Percentiles rank a stretch among this genome's conserved stretches.
These are phyloP conservation scores for Clytia hemisphaerica DNA, from an alignment of 30 jellyfish, hydroid and myxozoan genomes.

Conservation along the genomic window DNA sequence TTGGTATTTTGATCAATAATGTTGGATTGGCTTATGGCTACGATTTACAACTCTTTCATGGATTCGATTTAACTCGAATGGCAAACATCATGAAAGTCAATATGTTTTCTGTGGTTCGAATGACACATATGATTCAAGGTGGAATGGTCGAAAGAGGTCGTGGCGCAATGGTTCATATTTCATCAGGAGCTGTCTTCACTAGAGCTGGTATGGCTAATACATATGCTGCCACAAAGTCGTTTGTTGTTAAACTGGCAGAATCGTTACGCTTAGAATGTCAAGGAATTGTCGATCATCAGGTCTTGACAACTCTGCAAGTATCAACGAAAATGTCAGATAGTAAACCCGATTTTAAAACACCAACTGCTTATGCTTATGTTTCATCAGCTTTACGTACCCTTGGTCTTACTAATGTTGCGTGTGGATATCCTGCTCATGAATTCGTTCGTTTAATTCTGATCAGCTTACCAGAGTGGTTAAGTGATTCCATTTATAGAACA, in stretches of 20 bases:
- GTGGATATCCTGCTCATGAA: constrained; percentile 27
- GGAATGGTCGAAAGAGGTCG: constrained; percentile 9
- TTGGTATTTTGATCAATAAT: constrained; percentile 33
- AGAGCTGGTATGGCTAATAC: background rate
- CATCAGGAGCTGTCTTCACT: constrained; percentile 12
- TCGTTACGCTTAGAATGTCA: background rate
- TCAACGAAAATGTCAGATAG: constrained; percentile 14
- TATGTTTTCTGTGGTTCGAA: constrained; percentile 8
- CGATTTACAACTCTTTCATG: background rate
- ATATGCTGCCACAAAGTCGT: constrained; percentile 4
- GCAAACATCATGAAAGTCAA: constrained; percentile 2
- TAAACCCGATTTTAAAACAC: constrained; percentile 7
- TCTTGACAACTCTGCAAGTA: constrained; percentile 24
- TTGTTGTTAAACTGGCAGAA: constrained; percentile 10
- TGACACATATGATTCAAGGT: constrained; percentile 6
- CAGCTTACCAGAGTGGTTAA: too few relatives aligned
- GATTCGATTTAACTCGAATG: background rate
- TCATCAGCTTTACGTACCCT: constrained; percentile 18
- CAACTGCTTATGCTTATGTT: constrained; percentile 18
- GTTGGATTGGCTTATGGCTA: constrained; percentile 24
- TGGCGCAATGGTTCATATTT: constrained; percentile 23
- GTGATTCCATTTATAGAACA: too few relatives aligned
- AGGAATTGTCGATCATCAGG: constrained; percentile 22
- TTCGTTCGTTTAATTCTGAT: too few relatives aligned
- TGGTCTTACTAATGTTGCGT: constrained; percentile 10